A percentile compares a stretch with the other conserved stretches of the same genome.
phyloP scores from a whole-genome alignment of 2,888 invertebrate species.

The Lobophora halterata region DNA sequence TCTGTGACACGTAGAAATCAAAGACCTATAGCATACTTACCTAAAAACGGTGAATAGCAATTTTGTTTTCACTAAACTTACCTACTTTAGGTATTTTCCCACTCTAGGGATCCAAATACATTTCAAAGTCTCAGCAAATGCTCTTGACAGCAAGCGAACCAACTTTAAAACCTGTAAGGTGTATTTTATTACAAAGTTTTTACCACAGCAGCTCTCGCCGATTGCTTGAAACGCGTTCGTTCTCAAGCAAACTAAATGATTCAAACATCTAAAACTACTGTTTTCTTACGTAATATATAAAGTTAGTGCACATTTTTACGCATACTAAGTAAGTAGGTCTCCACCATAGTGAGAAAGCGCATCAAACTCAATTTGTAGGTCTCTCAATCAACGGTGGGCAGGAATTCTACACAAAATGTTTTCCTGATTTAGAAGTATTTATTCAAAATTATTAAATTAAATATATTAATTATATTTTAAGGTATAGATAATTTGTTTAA shows the following conservation, averaged over 20 bases:
- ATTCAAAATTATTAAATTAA: no score
- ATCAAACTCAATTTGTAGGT: no score
- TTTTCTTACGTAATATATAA: neutral
- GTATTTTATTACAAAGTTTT: slow-evolving; percentile 16
- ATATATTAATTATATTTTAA: no score
- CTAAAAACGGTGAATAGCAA: slow-evolving; percentile 15
- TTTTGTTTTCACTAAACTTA: slow-evolving; percentile 14
- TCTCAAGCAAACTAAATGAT: neutral
- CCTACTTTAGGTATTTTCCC: slow-evolving; percentile 16
- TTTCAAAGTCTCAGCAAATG: slow-evolving; percentile 15
- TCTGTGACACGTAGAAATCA: no score
- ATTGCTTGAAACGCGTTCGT: slow-evolving; percentile 12
- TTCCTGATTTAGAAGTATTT: no score
- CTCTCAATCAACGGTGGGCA: no score
- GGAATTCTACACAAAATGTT: no score
- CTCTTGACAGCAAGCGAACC: neutral
- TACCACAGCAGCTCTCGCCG: slow-evolving; percentile 8
- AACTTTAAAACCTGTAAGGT: slow-evolving; percentile 5
- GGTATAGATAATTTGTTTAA: no score
- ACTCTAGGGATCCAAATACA: slow-evolving; percentile 11
- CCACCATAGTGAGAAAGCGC: no score
- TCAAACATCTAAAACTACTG: neutral
- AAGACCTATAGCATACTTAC: no score
- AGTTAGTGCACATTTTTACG: no score
- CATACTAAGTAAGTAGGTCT: no score